Conservation (phyloP, 2,797 vertebrate genomes). For the Artibeus lituratus region DNA sequence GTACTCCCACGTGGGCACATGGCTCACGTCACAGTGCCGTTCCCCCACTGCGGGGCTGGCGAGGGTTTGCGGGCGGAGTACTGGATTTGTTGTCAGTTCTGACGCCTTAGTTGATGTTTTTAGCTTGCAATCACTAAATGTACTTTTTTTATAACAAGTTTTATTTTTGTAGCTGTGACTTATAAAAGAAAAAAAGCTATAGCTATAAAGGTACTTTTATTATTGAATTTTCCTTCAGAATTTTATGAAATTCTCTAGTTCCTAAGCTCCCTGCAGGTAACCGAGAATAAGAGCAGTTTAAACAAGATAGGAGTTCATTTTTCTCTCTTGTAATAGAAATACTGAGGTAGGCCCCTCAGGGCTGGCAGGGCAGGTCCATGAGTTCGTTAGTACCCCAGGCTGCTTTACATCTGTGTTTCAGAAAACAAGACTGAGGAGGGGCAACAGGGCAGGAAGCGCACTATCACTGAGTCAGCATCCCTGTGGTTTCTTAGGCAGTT, state of each 20-base stretch:
- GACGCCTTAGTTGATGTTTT: no score
- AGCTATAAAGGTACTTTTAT: not conserved
- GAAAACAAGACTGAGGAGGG: not conserved
- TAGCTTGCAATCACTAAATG: not conserved
- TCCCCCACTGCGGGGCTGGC: fast-evolving
- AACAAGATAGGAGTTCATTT: not conserved
- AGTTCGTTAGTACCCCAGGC: not conserved
- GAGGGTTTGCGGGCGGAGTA: not conserved
- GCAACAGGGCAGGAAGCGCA: not conserved
- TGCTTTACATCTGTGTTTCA: not conserved
- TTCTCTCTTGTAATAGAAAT: not conserved
- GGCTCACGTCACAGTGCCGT: fast-evolving
- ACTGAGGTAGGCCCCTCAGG: not conserved
- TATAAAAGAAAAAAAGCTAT: not conserved
- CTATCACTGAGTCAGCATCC: not conserved
- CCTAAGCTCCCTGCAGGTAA: not conserved
- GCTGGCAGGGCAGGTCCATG: not conserved
- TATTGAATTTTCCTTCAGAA: not conserved
- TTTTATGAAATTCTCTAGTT: not conserved
- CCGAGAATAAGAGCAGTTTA: not conserved
- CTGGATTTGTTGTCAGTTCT: not conserved
- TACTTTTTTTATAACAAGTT: not conserved
- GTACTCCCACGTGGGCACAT: fast-evolving
- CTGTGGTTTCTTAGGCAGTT: not conserved
- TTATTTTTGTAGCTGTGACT: not conserved